Conservation (phyloP, 2,113 vertebrate species). For the Bucco capensis region DNA sequence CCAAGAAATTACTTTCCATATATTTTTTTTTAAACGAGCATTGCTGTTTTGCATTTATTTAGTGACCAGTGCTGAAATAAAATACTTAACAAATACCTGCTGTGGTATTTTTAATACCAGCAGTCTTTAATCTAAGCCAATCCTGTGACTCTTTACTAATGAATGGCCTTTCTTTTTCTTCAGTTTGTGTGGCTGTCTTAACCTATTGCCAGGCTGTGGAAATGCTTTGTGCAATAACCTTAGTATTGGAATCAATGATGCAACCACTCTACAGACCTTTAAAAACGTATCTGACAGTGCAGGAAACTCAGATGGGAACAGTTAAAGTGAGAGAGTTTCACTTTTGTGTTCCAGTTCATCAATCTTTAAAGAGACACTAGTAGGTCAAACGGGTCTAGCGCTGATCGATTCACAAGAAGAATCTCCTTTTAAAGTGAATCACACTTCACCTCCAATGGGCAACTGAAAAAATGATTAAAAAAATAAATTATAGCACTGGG, state of each 20-base stretch:
- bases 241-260: neutral
- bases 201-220: neutral
- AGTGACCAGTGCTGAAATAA: neutral
- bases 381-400: constrained; percentile 43
- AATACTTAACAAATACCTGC: neutral
- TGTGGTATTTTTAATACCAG: constrained; percentile 6
- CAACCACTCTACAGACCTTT: neutral
- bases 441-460: constrained; percentile 18
- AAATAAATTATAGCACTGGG: neutral
- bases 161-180: neutral
- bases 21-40: neutral
- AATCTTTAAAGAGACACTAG: constrained; percentile 56
- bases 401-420: constrained; percentile 23
- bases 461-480: constrained; percentile 15
- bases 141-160: neutral
- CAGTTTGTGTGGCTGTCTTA: neutral
- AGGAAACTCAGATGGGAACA: constrained; percentile 37
- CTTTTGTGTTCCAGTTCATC: constrained; percentile 52
- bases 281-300: neutral
- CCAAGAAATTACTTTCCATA: neutral
- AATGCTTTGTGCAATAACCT: neutral
- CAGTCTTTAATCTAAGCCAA: neutral
- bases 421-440: constrained; percentile 21
- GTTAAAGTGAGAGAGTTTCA: constrained; percentile 33
- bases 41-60: constrained; percentile 37